Conservation (phyloP, 2,888 invertebrate genomes). For the Epiblema foenella region DNA sequence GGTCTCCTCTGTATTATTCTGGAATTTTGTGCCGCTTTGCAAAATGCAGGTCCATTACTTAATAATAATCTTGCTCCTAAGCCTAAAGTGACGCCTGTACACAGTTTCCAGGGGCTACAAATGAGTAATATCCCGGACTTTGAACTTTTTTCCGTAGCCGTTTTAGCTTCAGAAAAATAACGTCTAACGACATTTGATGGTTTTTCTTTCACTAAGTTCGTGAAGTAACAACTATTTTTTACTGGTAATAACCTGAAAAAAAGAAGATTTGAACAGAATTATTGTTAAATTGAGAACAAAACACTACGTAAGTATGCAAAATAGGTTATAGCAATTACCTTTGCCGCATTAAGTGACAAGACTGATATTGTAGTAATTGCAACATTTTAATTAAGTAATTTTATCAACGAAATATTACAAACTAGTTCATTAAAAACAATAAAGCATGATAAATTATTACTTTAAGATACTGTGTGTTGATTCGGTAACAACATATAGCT, state of each 20-base stretch:
- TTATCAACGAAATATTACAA: conserved; percentile 34
- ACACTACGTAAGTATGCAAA: conserved; percentile 24
- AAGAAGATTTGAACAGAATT: conserved; percentile 19
- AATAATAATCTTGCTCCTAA: conserved; percentile 66
- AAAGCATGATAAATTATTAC: conserved; percentile 57
- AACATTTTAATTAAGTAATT: conserved; percentile 64
- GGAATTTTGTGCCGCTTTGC: conserved; percentile 83
- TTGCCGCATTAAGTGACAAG: conserved; percentile 66
- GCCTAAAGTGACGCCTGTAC: conserved; percentile 77
- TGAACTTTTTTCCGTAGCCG: conserved; percentile 58
- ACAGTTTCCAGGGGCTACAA: conserved; percentile 77
- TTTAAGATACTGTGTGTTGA: conserved; percentile 49
- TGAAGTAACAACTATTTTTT: conserved; percentile 62
- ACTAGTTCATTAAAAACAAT: conserved; percentile 48
- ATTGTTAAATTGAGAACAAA: conserved; percentile 10
- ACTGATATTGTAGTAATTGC: conserved; percentile 71
- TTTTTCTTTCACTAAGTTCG: conserved; percentile 68
- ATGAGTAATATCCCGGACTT: conserved; percentile 63
- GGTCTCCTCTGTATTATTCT: conserved; percentile 85
- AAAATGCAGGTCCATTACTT: conserved; percentile 86
- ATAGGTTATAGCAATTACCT: conserved; percentile 61
- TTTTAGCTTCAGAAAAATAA: conserved; percentile 65
- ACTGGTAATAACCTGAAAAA: conserved; percentile 69
- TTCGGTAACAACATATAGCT: conserved; percentile 43
- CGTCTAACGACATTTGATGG: conserved; percentile 64